Conservation (phyloP, 2,113 vertebrate genomes). For the Pyrgilauda ruficollis region DNA sequence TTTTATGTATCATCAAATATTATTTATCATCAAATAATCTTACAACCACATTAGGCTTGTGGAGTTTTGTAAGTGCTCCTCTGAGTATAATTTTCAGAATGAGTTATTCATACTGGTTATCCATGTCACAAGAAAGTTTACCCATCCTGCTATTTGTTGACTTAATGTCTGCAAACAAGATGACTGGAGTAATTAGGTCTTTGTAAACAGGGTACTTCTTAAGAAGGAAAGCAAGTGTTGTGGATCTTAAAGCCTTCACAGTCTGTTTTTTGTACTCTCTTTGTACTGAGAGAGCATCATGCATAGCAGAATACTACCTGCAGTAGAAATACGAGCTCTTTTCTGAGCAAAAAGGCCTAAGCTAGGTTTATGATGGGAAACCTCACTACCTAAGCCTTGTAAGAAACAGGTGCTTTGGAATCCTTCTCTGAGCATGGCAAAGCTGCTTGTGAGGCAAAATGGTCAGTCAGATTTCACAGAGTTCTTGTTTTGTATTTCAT, state of each 20-base stretch:
- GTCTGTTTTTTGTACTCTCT: neutral
- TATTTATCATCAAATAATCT: conserved; percentile 31
- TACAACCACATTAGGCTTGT: neutral
- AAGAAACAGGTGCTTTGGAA: neutral
- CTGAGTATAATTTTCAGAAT: neutral
- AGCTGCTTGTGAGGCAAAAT: neutral
- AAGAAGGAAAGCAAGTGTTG: neutral
- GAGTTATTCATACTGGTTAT: neutral
- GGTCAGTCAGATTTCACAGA: neutral
- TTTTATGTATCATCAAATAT: conserved; percentile 28
- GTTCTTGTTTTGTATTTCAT: neutral
- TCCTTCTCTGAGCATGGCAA: neutral
- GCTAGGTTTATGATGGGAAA: neutral
- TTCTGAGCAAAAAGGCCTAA: neutral
- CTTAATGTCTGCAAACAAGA: neutral
- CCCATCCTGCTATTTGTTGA: neutral
- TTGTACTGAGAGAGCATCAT: neutral
- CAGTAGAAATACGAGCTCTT: neutral
- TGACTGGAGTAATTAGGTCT: neutral
- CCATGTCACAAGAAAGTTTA: neutral
- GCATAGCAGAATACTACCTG: neutral
- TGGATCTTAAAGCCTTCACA: neutral
- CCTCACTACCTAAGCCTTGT: neutral
- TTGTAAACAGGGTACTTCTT: neutral
- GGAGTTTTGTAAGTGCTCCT: conserved; percentile 3